These are phyloP conservation scores for Chloroceryle amazona DNA, from an alignment of 2,797 vertebrate genomes.

Conservation along the genomic window DNA sequence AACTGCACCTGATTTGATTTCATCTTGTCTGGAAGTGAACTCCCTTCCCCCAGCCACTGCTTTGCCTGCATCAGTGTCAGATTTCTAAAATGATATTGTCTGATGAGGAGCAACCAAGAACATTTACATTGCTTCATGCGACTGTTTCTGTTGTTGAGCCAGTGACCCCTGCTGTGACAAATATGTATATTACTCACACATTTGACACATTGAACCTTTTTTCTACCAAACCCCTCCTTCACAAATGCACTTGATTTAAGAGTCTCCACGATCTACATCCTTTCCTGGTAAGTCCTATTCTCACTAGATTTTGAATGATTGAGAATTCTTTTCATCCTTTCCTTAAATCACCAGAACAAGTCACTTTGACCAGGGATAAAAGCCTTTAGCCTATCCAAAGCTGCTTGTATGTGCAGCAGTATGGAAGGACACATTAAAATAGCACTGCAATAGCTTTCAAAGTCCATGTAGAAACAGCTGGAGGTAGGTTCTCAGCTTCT, in stretches of 20 bases:
- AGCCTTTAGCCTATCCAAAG: background rate
- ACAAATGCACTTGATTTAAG: background rate
- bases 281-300: background rate
- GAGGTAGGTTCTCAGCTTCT: background rate
- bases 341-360: background rate
- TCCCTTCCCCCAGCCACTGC: background rate
- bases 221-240: background rate
- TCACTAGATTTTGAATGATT: background rate
- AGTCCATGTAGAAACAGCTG: background rate
- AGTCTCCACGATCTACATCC: background rate
- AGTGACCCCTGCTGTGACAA: background rate
- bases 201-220: background rate
- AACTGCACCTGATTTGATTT: background rate
- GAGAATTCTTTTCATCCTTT: background rate
- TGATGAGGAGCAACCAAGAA: background rate
- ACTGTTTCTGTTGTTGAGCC: background rate
- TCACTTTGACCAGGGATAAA: background rate
- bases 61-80: background rate
- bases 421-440: background rate
- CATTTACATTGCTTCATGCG: background rate
- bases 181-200: background rate
- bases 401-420: background rate
- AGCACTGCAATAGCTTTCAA: background rate
- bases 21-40: background rate
- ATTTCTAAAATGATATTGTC: background rate